Conservation (phyloP, 2,797 vertebrate genomes). For the Microcaecilia unicolor region DNA sequence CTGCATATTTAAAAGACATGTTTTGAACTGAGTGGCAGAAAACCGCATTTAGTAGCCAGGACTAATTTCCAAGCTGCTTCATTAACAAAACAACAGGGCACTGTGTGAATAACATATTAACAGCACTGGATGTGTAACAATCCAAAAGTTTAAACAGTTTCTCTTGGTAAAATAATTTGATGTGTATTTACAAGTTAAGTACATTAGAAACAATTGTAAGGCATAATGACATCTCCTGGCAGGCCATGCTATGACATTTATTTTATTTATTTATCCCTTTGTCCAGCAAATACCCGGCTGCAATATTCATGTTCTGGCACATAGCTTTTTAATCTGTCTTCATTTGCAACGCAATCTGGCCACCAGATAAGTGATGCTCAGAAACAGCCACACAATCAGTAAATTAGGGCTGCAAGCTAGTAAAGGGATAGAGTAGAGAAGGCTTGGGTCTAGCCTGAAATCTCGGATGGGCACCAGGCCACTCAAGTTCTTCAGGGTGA, state of each 20-base stretch:
- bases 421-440: slow-evolving; percentile 94
- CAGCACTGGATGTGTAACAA: slow-evolving; percentile 54
- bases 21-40: slow-evolving; percentile 26
- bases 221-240: slow-evolving; percentile 56
- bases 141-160: slow-evolving; percentile 37
- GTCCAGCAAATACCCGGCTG: slow-evolving; percentile 45
- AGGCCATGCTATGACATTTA: slow-evolving; percentile 54
- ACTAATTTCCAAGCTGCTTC: slow-evolving; percentile 39
- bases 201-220: slow-evolving; percentile 64
- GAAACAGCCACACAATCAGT: slow-evolving; percentile 94
- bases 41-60: slow-evolving; percentile 44
- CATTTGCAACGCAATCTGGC: slow-evolving; percentile 93
- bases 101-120: slow-evolving; percentile 53
- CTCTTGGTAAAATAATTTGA: slow-evolving; percentile 52
- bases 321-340: slow-evolving; percentile 40
- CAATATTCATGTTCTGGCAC: slow-evolving; percentile 47
- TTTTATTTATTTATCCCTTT: too few relatives aligned
- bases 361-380: slow-evolving; percentile 91
- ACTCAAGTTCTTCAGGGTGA: slow-evolving; percentile 98
- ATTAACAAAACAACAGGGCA: slow-evolving; percentile 44
- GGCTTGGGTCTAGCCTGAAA: slow-evolving; percentile 90
- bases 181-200: slow-evolving; percentile 50
- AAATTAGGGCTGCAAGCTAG: slow-evolving; percentile 95
- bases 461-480: slow-evolving; percentile 94
- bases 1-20: slow-evolving; percentile 27